A percentile compares a stretch with the other conserved stretches of the same genome.
Conservation (phyloP, 1,140 invertebrate species). For the Megalopta genalis region DNA sequence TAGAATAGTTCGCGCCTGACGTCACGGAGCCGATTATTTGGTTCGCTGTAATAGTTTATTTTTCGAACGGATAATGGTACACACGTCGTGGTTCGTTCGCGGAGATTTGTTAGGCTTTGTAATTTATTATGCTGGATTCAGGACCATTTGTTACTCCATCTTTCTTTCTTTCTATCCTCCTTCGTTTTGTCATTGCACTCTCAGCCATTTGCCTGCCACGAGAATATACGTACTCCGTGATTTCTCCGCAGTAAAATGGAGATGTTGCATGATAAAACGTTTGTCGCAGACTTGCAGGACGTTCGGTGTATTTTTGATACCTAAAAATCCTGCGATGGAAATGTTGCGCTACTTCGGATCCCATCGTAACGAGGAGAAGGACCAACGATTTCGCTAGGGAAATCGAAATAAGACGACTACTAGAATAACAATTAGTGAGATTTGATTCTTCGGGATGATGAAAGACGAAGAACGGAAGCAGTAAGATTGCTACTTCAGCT, state of each 20-base stretch:
- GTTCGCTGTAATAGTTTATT: constrained; percentile 8
- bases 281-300: too few species aligned
- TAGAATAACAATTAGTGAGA: too few species aligned
- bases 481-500: too few species aligned
- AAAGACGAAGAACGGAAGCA: too few species aligned
- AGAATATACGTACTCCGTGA: too few species aligned
- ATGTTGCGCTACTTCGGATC: background rate
- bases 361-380: background rate
- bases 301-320: background rate
- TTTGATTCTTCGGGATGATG: too few species aligned
- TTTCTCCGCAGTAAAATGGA: background rate
- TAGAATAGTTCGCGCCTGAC: background rate
- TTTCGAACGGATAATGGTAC: background rate
- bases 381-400: background rate
- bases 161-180: background rate
- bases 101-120: background rate
- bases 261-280: too few species aligned
- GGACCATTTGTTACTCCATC: background rate
- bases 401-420: background rate
- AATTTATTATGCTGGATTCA: background rate
- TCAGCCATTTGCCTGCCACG: background rate
- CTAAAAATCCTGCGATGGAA: background rate
- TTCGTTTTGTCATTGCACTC: background rate
- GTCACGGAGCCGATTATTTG: constrained; percentile 7
- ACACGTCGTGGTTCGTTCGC: background rate